phyloP scores from a whole-genome alignment of 1,140 invertebrate genomes.

The Heterodera carotae region DNA sequence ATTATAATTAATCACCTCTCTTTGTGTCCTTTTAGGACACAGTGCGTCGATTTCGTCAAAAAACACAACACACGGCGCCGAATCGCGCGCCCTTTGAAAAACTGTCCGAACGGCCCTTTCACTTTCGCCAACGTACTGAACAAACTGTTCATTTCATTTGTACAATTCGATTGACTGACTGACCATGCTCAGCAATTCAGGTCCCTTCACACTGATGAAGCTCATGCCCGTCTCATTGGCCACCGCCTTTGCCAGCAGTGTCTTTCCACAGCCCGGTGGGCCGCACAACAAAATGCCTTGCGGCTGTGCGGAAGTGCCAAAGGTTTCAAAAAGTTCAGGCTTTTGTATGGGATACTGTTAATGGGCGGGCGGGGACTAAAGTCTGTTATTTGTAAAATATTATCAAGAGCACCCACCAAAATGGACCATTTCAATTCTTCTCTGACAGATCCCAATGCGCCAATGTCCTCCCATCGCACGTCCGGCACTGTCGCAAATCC shows the following conservation, averaged over 20 bases:
- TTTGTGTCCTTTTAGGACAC: slow-evolving; percentile 82
- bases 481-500: slow-evolving; percentile 96
- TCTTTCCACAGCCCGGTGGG: slow-evolving; percentile 74
- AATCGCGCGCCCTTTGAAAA: slow-evolving; percentile 89
- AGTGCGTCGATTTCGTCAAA: slow-evolving; percentile 98
- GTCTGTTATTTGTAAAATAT: not conserved
- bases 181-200: slow-evolving; percentile 91
- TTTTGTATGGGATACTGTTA: slow-evolving; percentile 85
- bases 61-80: slow-evolving; percentile 96
- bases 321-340: slow-evolving; percentile 76
- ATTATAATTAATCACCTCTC: slow-evolving; percentile 71
- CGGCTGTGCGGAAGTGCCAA: slow-evolving; percentile 76
- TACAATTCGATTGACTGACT: no score
- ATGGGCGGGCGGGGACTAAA: slow-evolving; percentile 37
- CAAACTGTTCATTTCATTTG: slow-evolving; percentile 45
- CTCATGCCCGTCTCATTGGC: slow-evolving; percentile 94
- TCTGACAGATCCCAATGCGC: slow-evolving; percentile 82
- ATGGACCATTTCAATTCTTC: slow-evolving; percentile 87
- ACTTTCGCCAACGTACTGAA: slow-evolving; percentile 96
- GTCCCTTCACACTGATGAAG: slow-evolving; percentile 95
- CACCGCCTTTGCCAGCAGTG: slow-evolving; percentile 73
- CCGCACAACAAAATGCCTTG: slow-evolving; percentile 88
- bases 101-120: slow-evolving; percentile 91
- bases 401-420: slow-evolving; percentile 70
- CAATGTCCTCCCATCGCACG: slow-evolving; percentile 94